Conservation (phyloP, 2,797 vertebrate genomes). For the Sebastes matsubarae region DNA sequence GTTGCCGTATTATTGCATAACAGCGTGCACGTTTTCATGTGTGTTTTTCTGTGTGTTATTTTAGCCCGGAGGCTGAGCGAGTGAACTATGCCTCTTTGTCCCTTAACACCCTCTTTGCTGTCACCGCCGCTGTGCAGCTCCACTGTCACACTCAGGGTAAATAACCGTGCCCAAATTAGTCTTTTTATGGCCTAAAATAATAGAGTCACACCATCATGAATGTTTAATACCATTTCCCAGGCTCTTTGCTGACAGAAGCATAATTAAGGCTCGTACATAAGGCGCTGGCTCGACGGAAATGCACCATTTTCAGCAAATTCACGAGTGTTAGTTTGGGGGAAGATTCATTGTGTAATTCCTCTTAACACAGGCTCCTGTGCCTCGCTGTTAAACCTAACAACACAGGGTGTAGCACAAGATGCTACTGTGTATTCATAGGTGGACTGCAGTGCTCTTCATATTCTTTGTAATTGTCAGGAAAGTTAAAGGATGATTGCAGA, state of each 20-base stretch:
- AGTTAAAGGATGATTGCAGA: background rate
- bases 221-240: slow-evolving; percentile 68
- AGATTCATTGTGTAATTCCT: slow-evolving; percentile 24
- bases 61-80: slow-evolving; percentile 45
- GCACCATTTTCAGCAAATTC: slow-evolving; percentile 50
- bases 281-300: slow-evolving; percentile 53
- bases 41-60: slow-evolving; percentile 19
- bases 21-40: background rate
- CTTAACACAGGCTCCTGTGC: slow-evolving; percentile 4
- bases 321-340: slow-evolving; percentile 32
- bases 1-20: slow-evolving; percentile 10
- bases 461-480: background rate
- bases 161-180: slow-evolving; percentile 61
- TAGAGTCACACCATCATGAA: slow-evolving; percentile 62
- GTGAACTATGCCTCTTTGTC: slow-evolving; percentile 53
- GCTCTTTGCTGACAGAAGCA: slow-evolving; percentile 67
- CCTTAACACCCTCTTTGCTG: slow-evolving; percentile 53
- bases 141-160: slow-evolving; percentile 58
- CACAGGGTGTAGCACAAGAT: background rate
- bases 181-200: slow-evolving; percentile 65
- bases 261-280: slow-evolving; percentile 67
- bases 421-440: background rate
- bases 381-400: slow-evolving; percentile 9
- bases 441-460: background rate
- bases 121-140: slow-evolving; percentile 45